Base-by-base conservation (phyloP, 2,113 vertebrate genomes). In the Bambusicola thoracicus region DNA sequence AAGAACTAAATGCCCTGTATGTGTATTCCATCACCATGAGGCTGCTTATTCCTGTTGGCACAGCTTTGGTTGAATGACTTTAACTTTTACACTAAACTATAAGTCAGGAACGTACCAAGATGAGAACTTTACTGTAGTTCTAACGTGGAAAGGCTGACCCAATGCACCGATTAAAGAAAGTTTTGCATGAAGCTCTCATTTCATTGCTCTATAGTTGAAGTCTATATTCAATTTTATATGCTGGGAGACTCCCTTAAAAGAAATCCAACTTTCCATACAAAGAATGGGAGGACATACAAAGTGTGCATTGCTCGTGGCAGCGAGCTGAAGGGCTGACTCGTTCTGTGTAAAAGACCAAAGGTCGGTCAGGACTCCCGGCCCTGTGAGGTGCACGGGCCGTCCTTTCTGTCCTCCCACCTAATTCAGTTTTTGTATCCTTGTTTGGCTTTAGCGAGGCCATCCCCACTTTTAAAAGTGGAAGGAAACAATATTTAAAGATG, bases 51-150 rank as follows among this genome's bases (percentile, higher is more conserved):
- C 32, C 22, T 75, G 17, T 53, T 79, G 58, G 85, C 49, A 34
- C 36, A 78, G 63, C 13, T 94, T 85, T 89, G 53, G 43, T 82
- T 81, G 90, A 95, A 72, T 20, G 8, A 38, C 17, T 38, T 93
- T 95, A 90, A 22, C 89, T 94, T 93, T 85, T 56, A 51, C 51
- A 66, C 30, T 80, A 58, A 80, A 63, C 18, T 38, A 62, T 79
- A 70, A 41, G n/a, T 53, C 76, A 81, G 40, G 65, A 65, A 75
- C 34, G 27, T 27, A 89, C 48, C 55, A 40, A 56, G 66, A 44
- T 49, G 36, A 38, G 49, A 43, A 61, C 32, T 93, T 94, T 41
- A 48, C n/a, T 17, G 21, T 44, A 73, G 19, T 32, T 90, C 58
- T 91, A 38, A 53, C 46, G 61, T 15, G 32, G 62, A 34, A 22